Conservation (phyloP, 2,797 vertebrate genomes). For the Phylloscopus collybita region DNA sequence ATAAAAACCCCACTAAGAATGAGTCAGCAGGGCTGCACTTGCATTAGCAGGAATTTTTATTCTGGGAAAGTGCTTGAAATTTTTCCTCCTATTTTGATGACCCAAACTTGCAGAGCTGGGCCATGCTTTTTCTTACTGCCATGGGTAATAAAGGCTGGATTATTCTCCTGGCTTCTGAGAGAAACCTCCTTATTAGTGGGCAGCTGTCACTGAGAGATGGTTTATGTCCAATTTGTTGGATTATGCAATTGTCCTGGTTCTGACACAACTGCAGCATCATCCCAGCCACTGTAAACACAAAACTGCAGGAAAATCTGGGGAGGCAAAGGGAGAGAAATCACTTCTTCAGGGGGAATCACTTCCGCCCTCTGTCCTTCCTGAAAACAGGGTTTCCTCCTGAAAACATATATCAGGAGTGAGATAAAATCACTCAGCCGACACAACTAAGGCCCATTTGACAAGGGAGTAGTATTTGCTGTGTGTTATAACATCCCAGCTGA, state of each 20-base stretch:
- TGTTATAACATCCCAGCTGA: background rate
- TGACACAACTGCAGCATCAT: background rate
- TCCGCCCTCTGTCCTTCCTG: background rate
- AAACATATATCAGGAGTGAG: background rate
- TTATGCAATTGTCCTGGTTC: slow-evolving; percentile 59
- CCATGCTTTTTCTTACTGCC: background rate
- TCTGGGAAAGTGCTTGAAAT: background rate
- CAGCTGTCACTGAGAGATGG: slow-evolving; percentile 1
- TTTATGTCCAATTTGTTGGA: background rate
- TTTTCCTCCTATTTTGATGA: background rate
- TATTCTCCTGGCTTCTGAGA: background rate
- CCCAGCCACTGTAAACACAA: background rate
- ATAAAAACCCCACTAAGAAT: background rate
- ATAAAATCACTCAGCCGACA: background rate
- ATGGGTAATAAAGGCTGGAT: background rate
- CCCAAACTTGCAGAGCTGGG: background rate
- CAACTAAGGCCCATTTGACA: background rate
- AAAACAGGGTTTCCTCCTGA: background rate
- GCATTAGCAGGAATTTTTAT: background rate
- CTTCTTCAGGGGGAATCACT: background rate
- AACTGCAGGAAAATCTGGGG: background rate
- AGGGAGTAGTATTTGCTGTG: background rate
- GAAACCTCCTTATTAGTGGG: background rate
- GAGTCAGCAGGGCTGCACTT: background rate
- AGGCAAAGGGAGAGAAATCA: background rate